Conservation (phyloP, 2,113 vertebrate genomes). For the Hyaena hyaena region DNA sequence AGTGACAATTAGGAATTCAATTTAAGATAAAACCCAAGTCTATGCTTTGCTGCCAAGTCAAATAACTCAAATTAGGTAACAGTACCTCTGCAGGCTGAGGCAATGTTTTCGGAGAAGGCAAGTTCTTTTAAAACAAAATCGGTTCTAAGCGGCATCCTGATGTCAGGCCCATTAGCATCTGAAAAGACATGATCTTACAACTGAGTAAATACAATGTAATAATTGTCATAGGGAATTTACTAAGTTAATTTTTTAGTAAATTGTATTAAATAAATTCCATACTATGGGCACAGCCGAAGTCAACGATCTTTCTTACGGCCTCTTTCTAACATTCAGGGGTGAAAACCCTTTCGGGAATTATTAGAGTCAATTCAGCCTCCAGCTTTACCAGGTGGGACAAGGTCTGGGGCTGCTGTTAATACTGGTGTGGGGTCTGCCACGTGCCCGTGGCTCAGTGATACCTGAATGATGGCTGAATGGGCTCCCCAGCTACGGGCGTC, state of each 20-base stretch:
- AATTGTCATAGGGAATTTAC: background rate
- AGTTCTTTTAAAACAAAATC: background rate
- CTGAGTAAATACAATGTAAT: background rate
- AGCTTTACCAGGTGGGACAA: background rate
- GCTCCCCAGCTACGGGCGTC: rapidly evolving
- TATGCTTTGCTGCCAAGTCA: constrained; percentile 63
- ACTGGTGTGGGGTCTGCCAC: rapidly evolving
- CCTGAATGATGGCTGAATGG: background rate
- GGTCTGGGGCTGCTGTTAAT: too few relatives aligned
- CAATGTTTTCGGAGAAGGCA: background rate
- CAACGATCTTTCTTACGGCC: background rate
- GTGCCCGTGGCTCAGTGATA: rapidly evolving
- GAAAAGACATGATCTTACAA: background rate
- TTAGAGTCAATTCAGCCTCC: background rate
- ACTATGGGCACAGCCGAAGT: background rate
- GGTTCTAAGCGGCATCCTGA: background rate
- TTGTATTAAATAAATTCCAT: background rate
- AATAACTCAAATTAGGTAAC: constrained; percentile 61
- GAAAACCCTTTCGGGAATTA: background rate
- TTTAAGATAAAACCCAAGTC: constrained; percentile 63
- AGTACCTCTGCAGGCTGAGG: constrained; percentile 47
- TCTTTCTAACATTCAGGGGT: background rate
- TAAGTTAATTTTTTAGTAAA: background rate
- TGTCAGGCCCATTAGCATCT: background rate
- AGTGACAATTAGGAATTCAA: constrained; percentile 75